Evolutionary conservation across 2,113 vertebrate genomes (phyloP), one percentile per base, ranked within the genome.

Genomic region (Protomyctophum bolini): DNA sequence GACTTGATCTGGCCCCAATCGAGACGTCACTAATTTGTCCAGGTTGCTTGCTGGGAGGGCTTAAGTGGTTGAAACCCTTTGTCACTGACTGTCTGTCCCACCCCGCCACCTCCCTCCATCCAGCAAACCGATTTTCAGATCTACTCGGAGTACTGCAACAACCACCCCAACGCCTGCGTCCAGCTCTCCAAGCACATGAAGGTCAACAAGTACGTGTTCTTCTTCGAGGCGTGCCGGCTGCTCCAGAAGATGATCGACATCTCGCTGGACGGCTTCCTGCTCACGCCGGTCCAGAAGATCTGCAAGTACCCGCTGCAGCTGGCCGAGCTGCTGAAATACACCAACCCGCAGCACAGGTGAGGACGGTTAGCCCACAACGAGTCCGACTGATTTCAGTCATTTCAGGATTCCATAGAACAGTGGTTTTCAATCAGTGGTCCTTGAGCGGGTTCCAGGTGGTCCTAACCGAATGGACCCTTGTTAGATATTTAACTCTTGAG

Each of bases 71-170:
- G 5, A 41, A 41, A 41, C 15, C 2, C 3, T 48, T 12, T 49
- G 5, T 4, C 6, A 58, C 10, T 56, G 55, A 70, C 8, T 6
- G 1, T 0, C 9, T 6, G 0, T 63, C 68, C 8, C 21, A 21
- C 21, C 59, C 0, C n/a, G n/a, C 14, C 46, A 5, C 21, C 0
- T n/a, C 58, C 71, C 54, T 54, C n/a, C 49, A 69, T 62, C 15
- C 80, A 98, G 97, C 95, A 98, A 95, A 96, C 94, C 0, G 94
- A 98, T 82, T 99, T 99, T 68, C 97, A 98, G 94, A 98, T 99
- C 70, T 99, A 99, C 81, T 99, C 97, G 0, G 97, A 99, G 75
- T 98, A 99, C 81, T 99, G 97, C 89, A 99, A 98, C 94, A 99
- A 99, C 89, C 96, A 99, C 83, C 97, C 97, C 73, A 97, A 95